These are phyloP conservation scores for Cliona cf. orientalis DNA, from an alignment of 37 sponge, comb jelly and placozoan genomes.

Conservation along the genomic window DNA sequence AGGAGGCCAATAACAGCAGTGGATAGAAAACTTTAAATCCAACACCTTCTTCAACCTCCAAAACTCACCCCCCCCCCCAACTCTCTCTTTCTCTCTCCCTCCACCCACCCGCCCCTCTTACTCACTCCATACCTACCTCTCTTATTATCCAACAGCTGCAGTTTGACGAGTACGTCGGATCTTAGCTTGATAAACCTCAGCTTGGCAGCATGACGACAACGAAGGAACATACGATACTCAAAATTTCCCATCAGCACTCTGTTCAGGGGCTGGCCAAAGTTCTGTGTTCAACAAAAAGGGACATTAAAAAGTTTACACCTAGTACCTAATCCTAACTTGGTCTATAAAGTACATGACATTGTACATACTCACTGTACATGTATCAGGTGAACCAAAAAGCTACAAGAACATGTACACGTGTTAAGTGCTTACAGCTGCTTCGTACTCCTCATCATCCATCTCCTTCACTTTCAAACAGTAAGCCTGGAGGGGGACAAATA, in stretches of 20 bases:
- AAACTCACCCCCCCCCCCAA: no score
- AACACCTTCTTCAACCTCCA: no score
- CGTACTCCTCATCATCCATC: slow-evolving; percentile 96
- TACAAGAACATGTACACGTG: no score
- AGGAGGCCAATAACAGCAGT: no score
- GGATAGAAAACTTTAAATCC: no score
- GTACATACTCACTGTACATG: background rate
- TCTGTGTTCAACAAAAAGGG: slow-evolving; percentile 35
- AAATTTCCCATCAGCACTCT: slow-evolving; percentile 86
- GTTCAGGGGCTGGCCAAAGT: slow-evolving; percentile 76
- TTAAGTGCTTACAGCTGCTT: slow-evolving; percentile 65
- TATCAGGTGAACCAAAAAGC: no score
- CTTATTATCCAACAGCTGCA: slow-evolving; percentile 90
- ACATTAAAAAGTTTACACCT: background rate
- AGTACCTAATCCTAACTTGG: background rate
- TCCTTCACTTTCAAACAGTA: slow-evolving; percentile 98
- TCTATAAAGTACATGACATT: background rate
- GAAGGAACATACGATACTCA: slow-evolving; percentile 84
- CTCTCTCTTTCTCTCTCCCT: no score
- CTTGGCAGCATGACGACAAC: slow-evolving; percentile 83
- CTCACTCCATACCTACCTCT: slow-evolving; percentile 70
- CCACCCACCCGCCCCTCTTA: no score
- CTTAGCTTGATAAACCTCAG: slow-evolving; percentile 76
- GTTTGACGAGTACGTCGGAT: slow-evolving; percentile 81
- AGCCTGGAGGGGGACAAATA: slow-evolving; percentile 48